Conservation (phyloP, 2,888 invertebrate species). For the Oscheius onirici region DNA sequence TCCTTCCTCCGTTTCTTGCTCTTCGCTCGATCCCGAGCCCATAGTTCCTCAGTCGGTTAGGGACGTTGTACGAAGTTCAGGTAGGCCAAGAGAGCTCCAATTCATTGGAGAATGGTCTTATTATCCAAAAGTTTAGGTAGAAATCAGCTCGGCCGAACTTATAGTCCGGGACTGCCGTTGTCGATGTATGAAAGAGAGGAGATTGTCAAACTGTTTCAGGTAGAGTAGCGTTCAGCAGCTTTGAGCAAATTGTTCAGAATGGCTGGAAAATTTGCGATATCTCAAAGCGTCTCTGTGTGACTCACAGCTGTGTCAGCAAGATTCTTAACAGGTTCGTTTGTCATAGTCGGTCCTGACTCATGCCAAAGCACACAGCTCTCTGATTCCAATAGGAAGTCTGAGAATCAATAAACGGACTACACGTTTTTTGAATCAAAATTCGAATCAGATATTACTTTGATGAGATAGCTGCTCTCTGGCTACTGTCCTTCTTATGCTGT, state of each 20-base stretch:
- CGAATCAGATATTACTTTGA: too few species aligned
- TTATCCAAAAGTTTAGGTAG: constrained; percentile 49
- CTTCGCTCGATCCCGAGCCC: constrained; percentile 47
- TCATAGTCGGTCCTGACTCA: background rate
- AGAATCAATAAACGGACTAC: too few species aligned
- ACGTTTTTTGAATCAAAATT: too few species aligned
- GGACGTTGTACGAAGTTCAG: constrained; percentile 15
- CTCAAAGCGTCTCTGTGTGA: constrained; percentile 67
- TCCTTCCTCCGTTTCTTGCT: constrained; percentile 49
- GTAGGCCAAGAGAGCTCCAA: background rate
- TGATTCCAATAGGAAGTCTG: background rate
- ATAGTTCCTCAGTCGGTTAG: constrained; percentile 7
- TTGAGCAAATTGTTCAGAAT: constrained; percentile 44
- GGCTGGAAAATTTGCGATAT: constrained; percentile 71
- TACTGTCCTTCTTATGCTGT: background rate
- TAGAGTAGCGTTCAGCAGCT: constrained; percentile 8
- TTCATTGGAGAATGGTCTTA: background rate
- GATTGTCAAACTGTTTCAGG: constrained; percentile 66
- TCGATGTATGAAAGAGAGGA: constrained; percentile 68
- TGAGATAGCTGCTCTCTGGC: background rate
- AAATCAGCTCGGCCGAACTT: constrained; percentile 69
- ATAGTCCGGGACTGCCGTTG: constrained; percentile 68
- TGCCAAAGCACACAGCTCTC: background rate
- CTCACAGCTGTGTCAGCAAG: constrained; percentile 70
- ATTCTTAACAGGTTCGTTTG: constrained; percentile 63